Base-by-base conservation (phyloP, 2,797 vertebrate genomes). In the Acanthurus tractus region DNA sequence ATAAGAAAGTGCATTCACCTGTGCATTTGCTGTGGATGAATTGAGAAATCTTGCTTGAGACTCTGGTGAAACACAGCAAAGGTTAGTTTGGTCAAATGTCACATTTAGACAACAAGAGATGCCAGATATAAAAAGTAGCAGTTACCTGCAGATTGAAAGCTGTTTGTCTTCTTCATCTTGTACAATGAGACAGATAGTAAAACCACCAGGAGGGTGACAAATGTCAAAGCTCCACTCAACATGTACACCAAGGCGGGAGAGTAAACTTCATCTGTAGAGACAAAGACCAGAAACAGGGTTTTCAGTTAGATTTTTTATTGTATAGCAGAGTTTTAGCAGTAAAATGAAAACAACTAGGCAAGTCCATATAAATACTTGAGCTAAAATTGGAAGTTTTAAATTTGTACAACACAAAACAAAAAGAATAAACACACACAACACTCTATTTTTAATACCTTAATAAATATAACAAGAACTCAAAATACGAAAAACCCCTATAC, bases 191-290 rank as follows among this genome's bases (percentile, higher is more conserved):
- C 55, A 45, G 25, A 45, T 56, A 87, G 38, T 7, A 84, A 55
- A 50, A 38, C 29, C 23, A 6, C 20, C 40, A 88, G 52, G 4
- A 67, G 0, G 29, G 3, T 50, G 48, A 29, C 62, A 25, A 84
- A 61, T 36, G 20, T 12, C 52, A 78, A 64, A 29, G 53, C 74
- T 10, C 62, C 73, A 8, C 20, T 75, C 44, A 78, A 25, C 36
- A 69, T n/a, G 68, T 75, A 70, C 29, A 79, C 72, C 54, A 25
- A 25, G 25, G 69, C 1, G 4, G 12, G 0, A 70, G 29, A 54
- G 3, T 44, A 12, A 7, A 0, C 6, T 0, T 55, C 0, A 34
- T 46, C 81, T 88, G 57, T 2, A 34, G 13, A 62, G 44, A 76
- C 12, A 0, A 0, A 25, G 23, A 70, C 0, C 2, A 53, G 44